A percentile compares a stretch with the other conserved stretches of the same genome.
Conservation (phyloP, 30 jellyfish, hydroid and myxozoan species). For the Sanderia malayensis region DNA sequence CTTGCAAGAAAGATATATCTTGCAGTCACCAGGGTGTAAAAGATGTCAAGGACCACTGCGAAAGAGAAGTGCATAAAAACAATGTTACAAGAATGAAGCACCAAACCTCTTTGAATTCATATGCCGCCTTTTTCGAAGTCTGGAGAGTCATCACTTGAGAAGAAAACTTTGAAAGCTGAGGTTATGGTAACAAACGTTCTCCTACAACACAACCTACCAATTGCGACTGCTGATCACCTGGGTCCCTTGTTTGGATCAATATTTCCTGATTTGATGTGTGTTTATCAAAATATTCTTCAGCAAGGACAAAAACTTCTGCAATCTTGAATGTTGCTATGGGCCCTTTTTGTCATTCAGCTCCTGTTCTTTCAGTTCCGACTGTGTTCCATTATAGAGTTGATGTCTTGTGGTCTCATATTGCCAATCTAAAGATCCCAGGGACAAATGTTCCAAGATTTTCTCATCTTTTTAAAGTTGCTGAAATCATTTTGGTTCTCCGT, state of each 20-base stretch:
- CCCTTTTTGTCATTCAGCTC: slow-evolving; percentile 37
- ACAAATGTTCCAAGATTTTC: slow-evolving; percentile 36
- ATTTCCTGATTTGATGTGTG: slow-evolving; percentile 62
- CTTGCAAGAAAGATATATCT: slow-evolving; percentile 38
- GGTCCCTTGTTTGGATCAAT: slow-evolving; percentile 42
- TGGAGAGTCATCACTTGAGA: slow-evolving; percentile 17
- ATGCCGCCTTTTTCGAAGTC: slow-evolving; percentile 1
- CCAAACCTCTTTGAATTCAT: slow-evolving; percentile 23
- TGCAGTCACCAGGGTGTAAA: slow-evolving; percentile 68
- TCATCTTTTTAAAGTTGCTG: slow-evolving; percentile 56
- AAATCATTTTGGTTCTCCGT: slow-evolving; percentile 43
- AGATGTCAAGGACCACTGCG: slow-evolving; percentile 63
- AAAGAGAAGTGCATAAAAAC: slow-evolving; percentile 21
- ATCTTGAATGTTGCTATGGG: slow-evolving; percentile 45
- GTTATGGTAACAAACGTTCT: slow-evolving; percentile 59
- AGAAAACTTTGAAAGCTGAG: slow-evolving; percentile 45
- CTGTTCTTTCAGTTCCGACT: slow-evolving; percentile 26
- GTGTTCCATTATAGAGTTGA: slow-evolving; percentile 22
- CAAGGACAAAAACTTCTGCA: slow-evolving; percentile 55
- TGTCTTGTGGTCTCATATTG: slow-evolving; percentile 36
- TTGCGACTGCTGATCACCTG: slow-evolving; percentile 63
- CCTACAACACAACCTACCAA: slow-evolving; percentile 62
- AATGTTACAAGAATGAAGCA: slow-evolving; percentile 12
- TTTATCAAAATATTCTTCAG: slow-evolving; percentile 44
- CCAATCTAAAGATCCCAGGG: slow-evolving; percentile 40